Base-by-base conservation (phyloP, 2,797 vertebrate genomes). In the Phrynocephalus vlangalii region DNA sequence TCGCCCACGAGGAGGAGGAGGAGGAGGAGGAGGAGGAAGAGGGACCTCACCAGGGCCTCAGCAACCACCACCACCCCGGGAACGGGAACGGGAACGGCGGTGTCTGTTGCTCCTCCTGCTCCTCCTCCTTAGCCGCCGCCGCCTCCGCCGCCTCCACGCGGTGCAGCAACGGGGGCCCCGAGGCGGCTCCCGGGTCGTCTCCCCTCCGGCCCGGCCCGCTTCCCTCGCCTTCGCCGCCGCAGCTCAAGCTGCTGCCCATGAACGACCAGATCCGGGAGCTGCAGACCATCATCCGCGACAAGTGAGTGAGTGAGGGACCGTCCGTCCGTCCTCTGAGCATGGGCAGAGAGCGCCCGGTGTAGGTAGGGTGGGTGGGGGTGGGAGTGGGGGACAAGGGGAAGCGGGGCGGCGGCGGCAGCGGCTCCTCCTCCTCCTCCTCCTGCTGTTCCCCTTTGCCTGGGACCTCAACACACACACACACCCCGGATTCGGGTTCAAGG, bases 241-340 rank as follows among this genome's bases (percentile, higher is more conserved):
- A 97, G 95, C 97, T 98, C 70, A 98, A 98, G 88, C 96, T 98
- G 91, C 97, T 98, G 28, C 98, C 98, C 63, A 97, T 98, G 94
- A 99, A 98, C 89, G 98, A 98, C 93, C 98, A 98, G 97, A 98
- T 99, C 94, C 97, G 98, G 63, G 98, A 99, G 92, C 96, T 98
- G 85, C 98, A 99, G 96, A 98, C 98, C 30, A 98, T 98, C 96
- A 98, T 99, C 95, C 97, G 98, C 93, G 98, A 99, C 97, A 98
- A 97, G 98, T 98, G 95, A 98, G 98, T 28, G 86, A 78, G 77
- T n/a, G 87, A 44, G 38, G 3, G 38, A 44, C 33, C 33, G 33
- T 33, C 33, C 33, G 33, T 33, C 33, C 33, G 33, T 33, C 97
- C 75, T 50, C 84, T 33, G 84, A 68, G 84, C 75, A 26, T 68